Evolutionary conservation across 2,797 vertebrate species (phyloP).

Genomic region (Semaprochilodus insignis): DNA sequence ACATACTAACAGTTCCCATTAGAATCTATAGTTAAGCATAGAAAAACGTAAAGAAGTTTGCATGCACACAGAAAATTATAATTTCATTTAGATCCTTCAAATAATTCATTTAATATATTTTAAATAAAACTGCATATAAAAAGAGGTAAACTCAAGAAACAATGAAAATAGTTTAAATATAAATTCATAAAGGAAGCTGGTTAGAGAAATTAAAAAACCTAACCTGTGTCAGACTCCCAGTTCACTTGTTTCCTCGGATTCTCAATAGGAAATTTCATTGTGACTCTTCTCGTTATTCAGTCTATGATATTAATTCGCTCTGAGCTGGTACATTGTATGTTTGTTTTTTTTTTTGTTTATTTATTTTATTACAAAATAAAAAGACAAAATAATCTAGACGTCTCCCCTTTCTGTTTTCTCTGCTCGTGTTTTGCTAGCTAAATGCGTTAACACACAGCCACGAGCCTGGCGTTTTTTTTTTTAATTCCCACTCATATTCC

Average conservation of each 20-base stretch:
- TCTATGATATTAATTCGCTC: not conserved
- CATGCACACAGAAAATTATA: not conserved
- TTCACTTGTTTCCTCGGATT: constrained; percentile 96
- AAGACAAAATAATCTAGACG: constrained; percentile 67
- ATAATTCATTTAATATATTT: not conserved
- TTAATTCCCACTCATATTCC: constrained; percentile 6
- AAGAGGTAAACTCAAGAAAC: not conserved
- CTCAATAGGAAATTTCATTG: constrained; percentile 99
- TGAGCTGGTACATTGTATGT: not conserved
- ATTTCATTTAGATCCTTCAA: too few species aligned
- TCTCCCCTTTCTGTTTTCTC: constrained; percentile 63
- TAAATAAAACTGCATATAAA: not conserved
- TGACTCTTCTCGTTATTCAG: constrained; percentile 70
- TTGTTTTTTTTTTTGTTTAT: not conserved
- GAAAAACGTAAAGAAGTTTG: not conserved
- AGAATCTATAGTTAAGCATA: not conserved
- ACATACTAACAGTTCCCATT: not conserved
- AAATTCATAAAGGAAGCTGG: constrained; percentile 6
- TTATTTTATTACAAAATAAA: not conserved
- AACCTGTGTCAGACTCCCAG: constrained; percentile 95
- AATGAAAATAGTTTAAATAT: constrained; percentile 4
- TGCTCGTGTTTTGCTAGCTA: not conserved
- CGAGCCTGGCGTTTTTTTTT: constrained; percentile 20
- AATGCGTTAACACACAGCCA: not conserved
- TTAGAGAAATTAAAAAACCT: constrained; percentile 67